These are phyloP conservation scores for Notamacropus eugenii DNA, from an alignment of 2,797 vertebrate species.

Conservation along the genomic window DNA sequence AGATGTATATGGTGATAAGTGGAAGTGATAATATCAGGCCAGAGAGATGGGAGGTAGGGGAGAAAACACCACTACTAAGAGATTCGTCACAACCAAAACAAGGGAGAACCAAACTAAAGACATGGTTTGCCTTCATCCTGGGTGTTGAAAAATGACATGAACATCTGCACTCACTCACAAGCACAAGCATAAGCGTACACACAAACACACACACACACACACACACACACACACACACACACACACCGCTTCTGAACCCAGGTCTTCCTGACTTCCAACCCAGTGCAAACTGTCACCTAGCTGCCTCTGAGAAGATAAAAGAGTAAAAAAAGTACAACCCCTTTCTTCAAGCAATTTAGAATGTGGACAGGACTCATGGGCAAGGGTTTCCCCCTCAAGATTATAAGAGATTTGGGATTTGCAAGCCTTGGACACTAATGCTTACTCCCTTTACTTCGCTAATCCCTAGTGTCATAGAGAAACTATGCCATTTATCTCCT, in stretches of 20 bases:
- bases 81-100: background rate
- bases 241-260: background rate
- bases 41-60: background rate
- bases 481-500: background rate
- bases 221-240: background rate
- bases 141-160: background rate
- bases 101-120: background rate
- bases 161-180: background rate
- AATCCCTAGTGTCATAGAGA: background rate
- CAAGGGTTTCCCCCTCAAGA: background rate
- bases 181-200: no score
- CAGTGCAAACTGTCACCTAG: background rate
- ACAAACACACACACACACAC: background rate
- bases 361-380: background rate
- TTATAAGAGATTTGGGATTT: background rate
- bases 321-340: background rate
- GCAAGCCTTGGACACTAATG: background rate
- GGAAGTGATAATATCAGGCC: background rate
- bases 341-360: background rate
- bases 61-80: background rate
- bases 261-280: background rate
- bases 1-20: background rate
- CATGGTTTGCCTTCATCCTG: background rate
- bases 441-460: background rate
- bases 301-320: background rate